Evolutionary conservation across 2,888 invertebrate genomes (phyloP).

Genomic region (Drosophila fulvimacula): DNA sequence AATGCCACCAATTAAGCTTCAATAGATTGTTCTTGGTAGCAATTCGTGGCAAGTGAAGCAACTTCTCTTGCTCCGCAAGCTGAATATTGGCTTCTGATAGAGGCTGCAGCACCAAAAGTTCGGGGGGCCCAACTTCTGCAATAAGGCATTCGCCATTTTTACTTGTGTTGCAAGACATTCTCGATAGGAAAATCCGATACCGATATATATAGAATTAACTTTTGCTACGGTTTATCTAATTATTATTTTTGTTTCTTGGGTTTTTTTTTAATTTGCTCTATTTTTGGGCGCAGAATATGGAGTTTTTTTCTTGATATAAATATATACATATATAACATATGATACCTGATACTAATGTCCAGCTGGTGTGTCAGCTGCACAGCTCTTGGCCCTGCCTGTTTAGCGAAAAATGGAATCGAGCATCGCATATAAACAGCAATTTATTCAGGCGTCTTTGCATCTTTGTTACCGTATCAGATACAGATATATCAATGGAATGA

Average conservation of each 20-base stretch:
- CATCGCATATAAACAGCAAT: conserved; percentile 3
- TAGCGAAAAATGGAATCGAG: background rate
- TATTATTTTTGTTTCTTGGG: background rate
- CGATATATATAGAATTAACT: background rate
- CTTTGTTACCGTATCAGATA: conserved; percentile 15
- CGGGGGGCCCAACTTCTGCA: conserved; percentile 15
- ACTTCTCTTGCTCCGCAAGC: background rate
- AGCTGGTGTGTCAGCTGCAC: conserved; percentile 55
- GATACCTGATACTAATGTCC: background rate
- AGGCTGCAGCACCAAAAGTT: conserved; percentile 52
- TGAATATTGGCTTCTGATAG: conserved; percentile 12
- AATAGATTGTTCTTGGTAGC: conserved; percentile 73
- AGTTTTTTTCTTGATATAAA: background rate
- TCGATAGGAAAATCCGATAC: background rate
- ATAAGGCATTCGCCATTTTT: conserved; percentile 10
- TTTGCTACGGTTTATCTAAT: background rate
- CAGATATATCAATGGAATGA: background rate
- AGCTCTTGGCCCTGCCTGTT: conserved; percentile 7
- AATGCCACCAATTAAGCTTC: conserved; percentile 80
- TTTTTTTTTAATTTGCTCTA: background rate
- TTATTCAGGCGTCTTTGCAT: conserved; percentile 28
- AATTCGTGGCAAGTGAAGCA: conserved; percentile 45
- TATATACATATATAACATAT: background rate
- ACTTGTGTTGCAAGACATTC: conserved; percentile 36
- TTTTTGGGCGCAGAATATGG: background rate